These are phyloP conservation scores for Capreolus pygargus DNA, from an alignment of 2,113 vertebrate genomes.

Conservation along the genomic window DNA sequence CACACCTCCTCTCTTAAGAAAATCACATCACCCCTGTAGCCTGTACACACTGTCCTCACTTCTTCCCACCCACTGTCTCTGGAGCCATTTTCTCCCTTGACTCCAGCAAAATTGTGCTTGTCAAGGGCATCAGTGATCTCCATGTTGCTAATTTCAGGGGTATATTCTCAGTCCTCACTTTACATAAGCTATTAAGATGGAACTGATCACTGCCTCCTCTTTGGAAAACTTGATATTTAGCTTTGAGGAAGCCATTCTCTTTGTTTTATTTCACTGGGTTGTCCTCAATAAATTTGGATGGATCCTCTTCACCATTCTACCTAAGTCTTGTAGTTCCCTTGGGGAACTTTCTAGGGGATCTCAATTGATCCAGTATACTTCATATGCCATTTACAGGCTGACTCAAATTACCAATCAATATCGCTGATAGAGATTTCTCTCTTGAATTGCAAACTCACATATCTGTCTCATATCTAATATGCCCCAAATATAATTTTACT, in stretches of 20 bases:
- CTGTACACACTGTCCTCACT: neutral
- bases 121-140: neutral
- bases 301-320: neutral
- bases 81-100: neutral
- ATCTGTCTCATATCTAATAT: neutral
- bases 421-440: neutral
- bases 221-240: neutral
- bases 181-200: neutral
- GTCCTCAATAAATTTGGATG: neutral
- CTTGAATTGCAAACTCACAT: neutral
- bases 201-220: neutral
- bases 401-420: neutral
- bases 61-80: neutral
- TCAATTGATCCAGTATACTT: neutral
- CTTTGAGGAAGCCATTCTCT: neutral
- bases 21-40: neutral
- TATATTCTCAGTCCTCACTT: neutral
- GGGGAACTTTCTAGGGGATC: neutral
- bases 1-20: neutral
- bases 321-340: neutral
- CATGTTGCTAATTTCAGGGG: neutral
- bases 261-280: neutral
- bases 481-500: neutral
- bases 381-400: neutral
- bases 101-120: neutral